Percentiles rank a stretch among this genome's conserved stretches.
Conservation (phyloP, 2,888 invertebrate genomes). For the Actias luna region DNA sequence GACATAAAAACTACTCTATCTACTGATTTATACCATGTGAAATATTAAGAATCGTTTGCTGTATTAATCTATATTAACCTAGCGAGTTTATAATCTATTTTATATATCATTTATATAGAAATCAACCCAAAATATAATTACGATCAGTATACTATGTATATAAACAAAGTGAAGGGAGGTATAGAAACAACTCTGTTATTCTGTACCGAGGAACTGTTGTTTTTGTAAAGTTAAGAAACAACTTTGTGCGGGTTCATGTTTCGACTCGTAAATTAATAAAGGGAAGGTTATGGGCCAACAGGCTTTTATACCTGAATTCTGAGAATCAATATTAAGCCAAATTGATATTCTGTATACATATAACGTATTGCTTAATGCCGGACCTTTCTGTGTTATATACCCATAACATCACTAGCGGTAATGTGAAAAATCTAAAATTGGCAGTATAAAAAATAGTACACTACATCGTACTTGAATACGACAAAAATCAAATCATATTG, state of each 20-base stretch:
- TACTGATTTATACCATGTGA: too few species aligned
- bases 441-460: too few species aligned
- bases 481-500: too few species aligned
- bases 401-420: too few species aligned
- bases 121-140: constrained; percentile 5
- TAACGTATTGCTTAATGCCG: too few species aligned
- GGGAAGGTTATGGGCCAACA: constrained; percentile 30
- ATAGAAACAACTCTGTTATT: constrained; percentile 40
- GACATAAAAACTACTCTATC: too few species aligned
- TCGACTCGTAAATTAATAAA: constrained; percentile 40
- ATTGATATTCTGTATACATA: neutral
- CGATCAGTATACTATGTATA: constrained; percentile 39
- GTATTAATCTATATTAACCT: too few species aligned
- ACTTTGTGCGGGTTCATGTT: constrained; percentile 41
- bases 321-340: neutral
- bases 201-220: constrained; percentile 43
- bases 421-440: too few species aligned
- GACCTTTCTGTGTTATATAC: too few species aligned
- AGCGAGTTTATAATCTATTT: neutral
- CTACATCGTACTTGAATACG: too few species aligned
- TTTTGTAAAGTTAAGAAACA: constrained; percentile 46
- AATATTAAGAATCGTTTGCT: too few species aligned
- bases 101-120: neutral
- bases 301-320: constrained; percentile 19
- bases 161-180: constrained; percentile 44